Percentiles rank a stretch among this genome's conserved stretches.
phyloP scores from a whole-genome alignment of 2,113 vertebrate species.

The Echinops telfairi region DNA sequence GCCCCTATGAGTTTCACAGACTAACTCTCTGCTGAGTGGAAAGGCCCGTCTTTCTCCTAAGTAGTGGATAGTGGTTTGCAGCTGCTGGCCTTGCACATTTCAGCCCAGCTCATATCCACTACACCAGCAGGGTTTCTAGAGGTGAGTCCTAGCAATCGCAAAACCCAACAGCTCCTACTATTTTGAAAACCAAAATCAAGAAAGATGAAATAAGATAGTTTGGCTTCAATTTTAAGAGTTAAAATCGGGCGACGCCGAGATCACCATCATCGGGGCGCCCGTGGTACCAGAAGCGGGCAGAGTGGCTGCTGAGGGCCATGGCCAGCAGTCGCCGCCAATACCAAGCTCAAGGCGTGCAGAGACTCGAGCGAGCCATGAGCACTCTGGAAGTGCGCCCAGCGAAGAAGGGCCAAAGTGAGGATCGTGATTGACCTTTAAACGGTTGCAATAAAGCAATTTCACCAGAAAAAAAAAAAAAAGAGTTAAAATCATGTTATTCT shows the following conservation, averaged over 20 bases:
- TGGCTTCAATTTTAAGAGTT: constrained; percentile 38
- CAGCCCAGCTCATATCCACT: too few relatives aligned
- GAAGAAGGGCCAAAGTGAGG: background rate
- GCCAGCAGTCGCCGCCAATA: accelerated
- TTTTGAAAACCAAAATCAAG: too few relatives aligned
- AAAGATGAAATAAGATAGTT: background rate
- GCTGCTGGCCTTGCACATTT: too few relatives aligned
- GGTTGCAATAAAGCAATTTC: background rate
- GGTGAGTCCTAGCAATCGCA: too few relatives aligned
- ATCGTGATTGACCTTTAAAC: background rate
- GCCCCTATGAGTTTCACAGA: too few relatives aligned
- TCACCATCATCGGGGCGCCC: background rate
- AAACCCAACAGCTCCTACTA: too few relatives aligned
- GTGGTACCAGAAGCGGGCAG: accelerated
- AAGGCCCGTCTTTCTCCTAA: too few relatives aligned
- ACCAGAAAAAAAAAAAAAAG: background rate
- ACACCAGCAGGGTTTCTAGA: too few relatives aligned
- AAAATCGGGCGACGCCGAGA: too few relatives aligned
- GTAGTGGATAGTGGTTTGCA: too few relatives aligned
- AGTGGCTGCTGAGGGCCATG: background rate
- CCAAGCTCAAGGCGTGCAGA: background rate
- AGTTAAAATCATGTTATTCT: constrained; percentile 26
- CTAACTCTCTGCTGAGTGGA: too few relatives aligned
- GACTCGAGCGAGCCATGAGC: too few relatives aligned
- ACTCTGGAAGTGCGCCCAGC: background rate